Evolutionary conservation across 2,888 invertebrate genomes (phyloP).

Genomic region (Epinotia ramella): DNA sequence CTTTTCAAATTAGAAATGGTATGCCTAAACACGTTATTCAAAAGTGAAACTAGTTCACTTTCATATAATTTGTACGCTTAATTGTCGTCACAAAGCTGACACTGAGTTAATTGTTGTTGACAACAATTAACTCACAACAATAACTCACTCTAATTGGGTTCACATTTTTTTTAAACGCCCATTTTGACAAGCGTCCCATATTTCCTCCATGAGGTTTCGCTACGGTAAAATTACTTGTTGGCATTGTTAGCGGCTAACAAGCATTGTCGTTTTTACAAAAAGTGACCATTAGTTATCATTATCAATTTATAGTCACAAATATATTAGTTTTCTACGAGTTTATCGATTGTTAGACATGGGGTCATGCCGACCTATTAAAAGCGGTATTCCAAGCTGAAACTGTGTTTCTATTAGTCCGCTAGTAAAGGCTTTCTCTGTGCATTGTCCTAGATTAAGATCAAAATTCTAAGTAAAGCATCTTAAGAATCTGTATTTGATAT

Average conservation of each 20-base stretch:
- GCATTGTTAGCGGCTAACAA: too few species aligned
- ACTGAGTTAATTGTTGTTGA: too few species aligned
- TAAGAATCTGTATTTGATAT: constrained; percentile 41
- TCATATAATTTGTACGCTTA: too few species aligned
- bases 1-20: not conserved
- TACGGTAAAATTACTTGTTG: not conserved
- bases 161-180: too few species aligned
- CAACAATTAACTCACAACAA: too few species aligned
- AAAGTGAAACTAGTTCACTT: too few species aligned
- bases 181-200: constrained; percentile 18
- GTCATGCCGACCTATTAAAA: not conserved
- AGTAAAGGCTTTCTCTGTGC: constrained; percentile 14
- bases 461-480: constrained; percentile 31
- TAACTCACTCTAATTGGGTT: too few species aligned
- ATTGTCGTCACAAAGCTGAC: too few species aligned
- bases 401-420: constrained; percentile 28
- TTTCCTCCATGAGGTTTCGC: constrained; percentile 11
- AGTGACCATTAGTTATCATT: not conserved
- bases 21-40: too few species aligned
- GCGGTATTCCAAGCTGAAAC: constrained; percentile 3
- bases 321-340: not conserved
- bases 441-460: constrained; percentile 31
- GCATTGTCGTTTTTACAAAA: not conserved
- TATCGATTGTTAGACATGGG: not conserved
- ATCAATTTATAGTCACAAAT: constrained; percentile 6